These are phyloP conservation scores for Paramormyrops hopkinsi DNA, from an alignment of 2,797 vertebrate species.

Conservation along the genomic window DNA sequence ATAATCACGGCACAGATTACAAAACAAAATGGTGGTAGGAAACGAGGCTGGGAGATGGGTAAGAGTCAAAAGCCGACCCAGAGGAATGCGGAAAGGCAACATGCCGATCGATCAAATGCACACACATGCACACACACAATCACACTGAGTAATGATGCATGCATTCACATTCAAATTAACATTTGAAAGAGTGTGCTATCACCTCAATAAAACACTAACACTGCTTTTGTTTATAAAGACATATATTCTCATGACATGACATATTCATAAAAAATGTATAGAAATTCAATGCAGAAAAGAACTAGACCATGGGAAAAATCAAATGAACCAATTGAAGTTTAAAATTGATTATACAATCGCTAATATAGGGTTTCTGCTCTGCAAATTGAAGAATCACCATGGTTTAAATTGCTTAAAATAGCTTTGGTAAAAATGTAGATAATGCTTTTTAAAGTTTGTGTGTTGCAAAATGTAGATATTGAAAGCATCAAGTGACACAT, in stretches of 20 bases:
- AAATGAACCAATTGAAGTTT: neutral
- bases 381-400: neutral
- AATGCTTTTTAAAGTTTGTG: slow-evolving; percentile 1
- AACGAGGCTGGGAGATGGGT: neutral
- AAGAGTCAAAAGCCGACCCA: neutral
- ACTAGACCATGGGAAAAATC: neutral
- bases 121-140: neutral
- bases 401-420: neutral
- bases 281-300: neutral
- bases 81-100: slow-evolving; percentile 36
- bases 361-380: neutral
- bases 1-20: neutral
- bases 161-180: neutral
- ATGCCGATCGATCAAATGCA: slow-evolving; percentile 14
- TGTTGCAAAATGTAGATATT: neutral
- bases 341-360: neutral
- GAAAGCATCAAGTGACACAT: neutral
- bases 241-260: neutral
- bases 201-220: neutral
- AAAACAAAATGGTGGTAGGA: neutral
- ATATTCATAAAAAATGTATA: neutral
- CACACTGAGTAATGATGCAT: neutral
- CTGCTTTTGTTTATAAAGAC: neutral
- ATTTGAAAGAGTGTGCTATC: neutral
- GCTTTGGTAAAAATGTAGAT: neutral